phyloP scores from a whole-genome alignment of 2,797 vertebrate genomes.

The Tragelaphus eurycerus region DNA sequence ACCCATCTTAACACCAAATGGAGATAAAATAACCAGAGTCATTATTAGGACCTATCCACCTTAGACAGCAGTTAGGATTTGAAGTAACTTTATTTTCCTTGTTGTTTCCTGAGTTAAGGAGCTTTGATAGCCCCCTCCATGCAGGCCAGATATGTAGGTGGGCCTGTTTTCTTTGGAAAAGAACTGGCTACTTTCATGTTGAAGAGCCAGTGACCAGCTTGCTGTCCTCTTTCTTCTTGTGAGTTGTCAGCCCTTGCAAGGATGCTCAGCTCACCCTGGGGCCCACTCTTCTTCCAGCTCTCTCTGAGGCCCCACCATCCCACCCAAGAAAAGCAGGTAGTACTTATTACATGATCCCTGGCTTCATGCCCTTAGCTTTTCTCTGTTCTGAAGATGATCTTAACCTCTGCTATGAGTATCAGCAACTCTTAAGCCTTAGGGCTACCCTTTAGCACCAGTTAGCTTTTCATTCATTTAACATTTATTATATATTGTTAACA shows the following conservation, averaged over 20 bases:
- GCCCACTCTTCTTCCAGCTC: background rate
- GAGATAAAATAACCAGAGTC: background rate
- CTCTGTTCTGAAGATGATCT: background rate
- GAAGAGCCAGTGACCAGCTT: background rate
- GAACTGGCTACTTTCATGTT: background rate
- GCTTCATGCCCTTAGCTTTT: background rate
- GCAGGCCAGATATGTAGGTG: background rate
- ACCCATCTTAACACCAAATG: background rate
- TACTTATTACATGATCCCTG: background rate
- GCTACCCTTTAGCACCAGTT: background rate
- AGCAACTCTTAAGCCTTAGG: background rate
- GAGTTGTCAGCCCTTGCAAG: background rate
- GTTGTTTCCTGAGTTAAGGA: background rate
- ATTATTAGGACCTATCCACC: background rate
- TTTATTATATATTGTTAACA: background rate
- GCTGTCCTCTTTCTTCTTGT: background rate
- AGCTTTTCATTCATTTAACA: background rate
- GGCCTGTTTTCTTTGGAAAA: background rate
- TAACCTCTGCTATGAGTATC: background rate
- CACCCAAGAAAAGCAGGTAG: background rate
- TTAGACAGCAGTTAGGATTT: background rate
- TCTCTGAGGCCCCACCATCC: background rate
- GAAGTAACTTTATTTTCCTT: background rate
- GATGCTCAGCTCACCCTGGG: background rate
- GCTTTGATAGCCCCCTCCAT: background rate